Percentiles rank a stretch among this genome's conserved stretches.
These are phyloP conservation scores for Beris morrisii DNA, from an alignment of 2,888 invertebrate genomes.

Conservation along the genomic window DNA sequence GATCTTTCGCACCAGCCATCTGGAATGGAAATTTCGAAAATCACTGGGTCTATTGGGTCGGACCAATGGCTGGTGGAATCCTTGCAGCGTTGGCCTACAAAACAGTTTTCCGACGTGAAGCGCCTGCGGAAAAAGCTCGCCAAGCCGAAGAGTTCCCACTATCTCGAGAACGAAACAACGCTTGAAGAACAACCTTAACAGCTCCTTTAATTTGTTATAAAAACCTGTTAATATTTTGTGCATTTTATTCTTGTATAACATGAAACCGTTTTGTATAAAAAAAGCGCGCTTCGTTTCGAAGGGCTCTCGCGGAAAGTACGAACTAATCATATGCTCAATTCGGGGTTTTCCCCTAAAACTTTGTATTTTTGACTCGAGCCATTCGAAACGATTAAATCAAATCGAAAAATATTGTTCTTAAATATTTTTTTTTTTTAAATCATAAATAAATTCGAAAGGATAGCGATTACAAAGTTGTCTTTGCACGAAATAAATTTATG, in stretches of 20 bases:
- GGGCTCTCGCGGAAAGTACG: neutral
- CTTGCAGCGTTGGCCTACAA: slow-evolving; percentile 57
- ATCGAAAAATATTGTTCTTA: slow-evolving; percentile 6
- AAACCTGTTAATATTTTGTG: slow-evolving; percentile 3
- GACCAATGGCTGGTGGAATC: slow-evolving; percentile 59
- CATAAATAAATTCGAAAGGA: no score
- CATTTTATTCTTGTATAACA: slow-evolving; percentile 10
- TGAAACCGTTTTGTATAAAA: no score
- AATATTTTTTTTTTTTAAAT: slow-evolving; percentile 7
- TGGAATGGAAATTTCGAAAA: slow-evolving; percentile 66
- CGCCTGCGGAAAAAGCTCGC: slow-evolving; percentile 47
- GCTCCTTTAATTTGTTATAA: neutral
- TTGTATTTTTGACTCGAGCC: slow-evolving; percentile 5
- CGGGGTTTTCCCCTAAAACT: neutral
- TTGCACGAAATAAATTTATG: no score
- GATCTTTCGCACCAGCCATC: slow-evolving; percentile 71
- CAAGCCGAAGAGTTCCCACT: slow-evolving; percentile 52
- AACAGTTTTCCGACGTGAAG: slow-evolving; percentile 53
- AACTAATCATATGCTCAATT: neutral
- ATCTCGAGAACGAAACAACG: slow-evolving; percentile 39
- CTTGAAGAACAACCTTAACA: neutral
- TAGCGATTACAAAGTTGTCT: no score
- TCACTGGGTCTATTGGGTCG: slow-evolving; percentile 76
- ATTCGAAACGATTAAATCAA: neutral
- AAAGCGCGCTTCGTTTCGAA: neutral